phyloP scores from a whole-genome alignment of 2,797 vertebrate species.

The Eremophila alpestris region DNA sequence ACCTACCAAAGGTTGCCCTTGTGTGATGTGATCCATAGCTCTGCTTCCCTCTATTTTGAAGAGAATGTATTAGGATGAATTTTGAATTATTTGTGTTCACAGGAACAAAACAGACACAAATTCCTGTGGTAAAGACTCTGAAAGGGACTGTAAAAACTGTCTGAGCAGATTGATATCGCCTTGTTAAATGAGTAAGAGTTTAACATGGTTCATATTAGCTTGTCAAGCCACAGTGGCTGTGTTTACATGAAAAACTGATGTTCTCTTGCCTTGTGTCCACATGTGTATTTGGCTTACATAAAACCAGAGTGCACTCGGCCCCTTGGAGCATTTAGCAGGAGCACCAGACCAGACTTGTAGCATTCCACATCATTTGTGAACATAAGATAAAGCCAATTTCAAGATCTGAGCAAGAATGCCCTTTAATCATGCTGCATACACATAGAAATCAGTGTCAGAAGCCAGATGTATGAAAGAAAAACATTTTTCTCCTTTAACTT shows the following conservation, averaged over 20 bases:
- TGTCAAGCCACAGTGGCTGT: conserved; percentile 50
- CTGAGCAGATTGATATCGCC: not conserved
- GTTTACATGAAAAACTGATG: conserved; percentile 52
- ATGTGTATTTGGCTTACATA: conserved; percentile 42
- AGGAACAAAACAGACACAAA: not conserved
- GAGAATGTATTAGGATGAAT: not conserved
- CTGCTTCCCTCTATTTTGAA: not conserved
- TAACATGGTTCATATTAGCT: conserved; percentile 49
- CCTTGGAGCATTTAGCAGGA: conserved; percentile 10
- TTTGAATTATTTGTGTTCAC: conserved; percentile 12
- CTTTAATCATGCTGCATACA: conserved; percentile 28
- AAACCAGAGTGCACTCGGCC: not conserved
- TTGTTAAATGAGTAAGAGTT: conserved; percentile 5
- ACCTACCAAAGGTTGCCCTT: not conserved
- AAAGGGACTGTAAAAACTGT: conserved; percentile 23
- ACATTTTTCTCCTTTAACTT: conserved; percentile 40
- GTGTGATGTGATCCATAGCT: not conserved
- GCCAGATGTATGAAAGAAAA: conserved; percentile 38
- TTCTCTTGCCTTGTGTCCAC: conserved; percentile 40
- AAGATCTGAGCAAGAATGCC: conserved; percentile 60
- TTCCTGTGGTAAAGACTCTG: conserved; percentile 5
- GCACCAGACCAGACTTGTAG: conserved; percentile 63
- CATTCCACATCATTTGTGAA: conserved; percentile 58
- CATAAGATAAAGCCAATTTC: conserved; percentile 52
- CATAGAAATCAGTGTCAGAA: conserved; percentile 40